A percentile compares a stretch with the other conserved stretches of the same genome.
phyloP scores from a whole-genome alignment of 1,140 invertebrate genomes.

The Aphelinus atriplicis region DNA sequence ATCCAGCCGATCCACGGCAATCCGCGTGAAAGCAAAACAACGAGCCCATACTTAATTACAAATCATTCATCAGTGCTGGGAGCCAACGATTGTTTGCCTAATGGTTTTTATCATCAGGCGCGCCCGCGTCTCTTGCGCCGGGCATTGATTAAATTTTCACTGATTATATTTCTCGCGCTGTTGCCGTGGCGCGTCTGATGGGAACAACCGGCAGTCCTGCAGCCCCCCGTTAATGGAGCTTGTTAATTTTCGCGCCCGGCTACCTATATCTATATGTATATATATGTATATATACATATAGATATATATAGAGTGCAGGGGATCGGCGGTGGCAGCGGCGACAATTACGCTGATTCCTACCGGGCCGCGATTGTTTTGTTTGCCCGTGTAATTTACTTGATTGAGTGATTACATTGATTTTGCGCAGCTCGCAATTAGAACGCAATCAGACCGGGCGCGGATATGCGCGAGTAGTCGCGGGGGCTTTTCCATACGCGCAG shows the following conservation, averaged over 20 bases:
- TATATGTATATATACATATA: slow-evolving; percentile 3
- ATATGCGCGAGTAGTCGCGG: neutral
- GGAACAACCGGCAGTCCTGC: neutral
- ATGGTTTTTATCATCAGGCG: slow-evolving; percentile 26
- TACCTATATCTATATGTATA: neutral
- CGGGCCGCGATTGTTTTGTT: slow-evolving; percentile 35
- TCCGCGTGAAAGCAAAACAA: no score
- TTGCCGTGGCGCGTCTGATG: neutral
- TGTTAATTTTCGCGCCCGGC: slow-evolving; percentile 33
- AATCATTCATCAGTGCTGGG: no score
- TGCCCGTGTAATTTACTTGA: slow-evolving; percentile 29
- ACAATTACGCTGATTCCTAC: slow-evolving; percentile 34
- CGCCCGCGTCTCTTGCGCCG: neutral
- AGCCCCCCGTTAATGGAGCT: slow-evolving; percentile 28
- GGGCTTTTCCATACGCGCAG: no score
- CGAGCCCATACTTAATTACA: no score
- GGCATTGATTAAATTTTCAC: slow-evolving; percentile 31
- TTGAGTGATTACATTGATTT: slow-evolving; percentile 40
- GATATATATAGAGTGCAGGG: slow-evolving; percentile 33
- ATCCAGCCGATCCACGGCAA: slow-evolving; percentile 39
- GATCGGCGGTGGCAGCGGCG: slow-evolving; percentile 7
- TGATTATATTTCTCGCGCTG: slow-evolving; percentile 36
- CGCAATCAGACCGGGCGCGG: slow-evolving; percentile 12
- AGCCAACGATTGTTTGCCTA: slow-evolving; percentile 44
- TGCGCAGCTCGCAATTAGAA: slow-evolving; percentile 29